Evolutionary conservation across 2,797 vertebrate species (phyloP).

Genomic region (Rhabdophis nuchalis): DNA sequence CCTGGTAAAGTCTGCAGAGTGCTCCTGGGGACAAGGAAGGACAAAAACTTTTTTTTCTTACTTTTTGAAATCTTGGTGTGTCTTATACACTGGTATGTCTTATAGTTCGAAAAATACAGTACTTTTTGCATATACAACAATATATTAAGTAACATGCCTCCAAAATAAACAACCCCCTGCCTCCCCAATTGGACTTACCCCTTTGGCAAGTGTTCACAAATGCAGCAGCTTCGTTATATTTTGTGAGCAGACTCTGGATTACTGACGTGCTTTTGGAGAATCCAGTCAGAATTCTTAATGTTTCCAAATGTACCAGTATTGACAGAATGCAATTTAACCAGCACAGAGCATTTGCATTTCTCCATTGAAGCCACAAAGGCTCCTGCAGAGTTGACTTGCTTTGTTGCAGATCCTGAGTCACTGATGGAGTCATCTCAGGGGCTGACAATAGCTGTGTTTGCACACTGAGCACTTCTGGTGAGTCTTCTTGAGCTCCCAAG

Average conservation of each 20-base stretch:
- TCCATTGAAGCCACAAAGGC: slow-evolving; percentile 80
- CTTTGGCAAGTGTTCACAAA: slow-evolving; percentile 56
- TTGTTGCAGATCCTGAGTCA: slow-evolving; percentile 33
- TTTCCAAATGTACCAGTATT: slow-evolving; percentile 79
- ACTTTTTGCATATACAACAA: neutral
- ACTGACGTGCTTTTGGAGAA: slow-evolving; percentile 58
- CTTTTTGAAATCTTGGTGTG: too few relatives aligned
- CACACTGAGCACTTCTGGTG: neutral
- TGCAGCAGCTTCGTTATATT: slow-evolving; percentile 70
- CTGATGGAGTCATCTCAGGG: slow-evolving; percentile 28
- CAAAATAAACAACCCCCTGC: neutral
- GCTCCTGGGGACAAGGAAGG: too few relatives aligned
- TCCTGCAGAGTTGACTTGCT: slow-evolving; percentile 28
- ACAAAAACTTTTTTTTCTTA: too few relatives aligned
- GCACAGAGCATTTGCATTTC: slow-evolving; percentile 77
- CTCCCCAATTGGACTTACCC: slow-evolving; percentile 62
- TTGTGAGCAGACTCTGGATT: slow-evolving; percentile 72
- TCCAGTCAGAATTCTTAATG: slow-evolving; percentile 60
- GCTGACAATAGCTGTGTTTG: slow-evolving; percentile 15
- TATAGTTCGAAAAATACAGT: too few relatives aligned
- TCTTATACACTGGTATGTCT: too few relatives aligned
- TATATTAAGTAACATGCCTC: neutral
- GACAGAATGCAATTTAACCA: slow-evolving; percentile 90
- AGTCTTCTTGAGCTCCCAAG: slow-evolving; percentile 41
- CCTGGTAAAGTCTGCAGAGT: too few relatives aligned